These are phyloP conservation scores for Burhinus oedicnemus DNA, from an alignment of 2,113 vertebrate genomes.

Conservation along the genomic window DNA sequence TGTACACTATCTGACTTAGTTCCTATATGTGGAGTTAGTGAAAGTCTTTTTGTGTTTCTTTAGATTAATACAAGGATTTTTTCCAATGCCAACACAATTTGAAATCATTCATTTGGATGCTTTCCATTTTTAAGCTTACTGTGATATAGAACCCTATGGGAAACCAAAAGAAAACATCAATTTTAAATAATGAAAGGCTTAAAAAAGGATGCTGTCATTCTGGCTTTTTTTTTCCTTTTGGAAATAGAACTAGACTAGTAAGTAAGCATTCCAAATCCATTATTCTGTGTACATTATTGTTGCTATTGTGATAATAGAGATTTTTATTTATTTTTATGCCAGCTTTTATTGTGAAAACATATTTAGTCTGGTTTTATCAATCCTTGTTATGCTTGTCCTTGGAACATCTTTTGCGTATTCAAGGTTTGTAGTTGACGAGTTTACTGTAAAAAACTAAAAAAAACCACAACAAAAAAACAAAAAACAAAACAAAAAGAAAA, in stretches of 20 bases:
- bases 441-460: slow-evolving; percentile 84
- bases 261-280: slow-evolving; percentile 76
- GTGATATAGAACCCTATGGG: slow-evolving; percentile 71
- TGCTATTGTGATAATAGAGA: slow-evolving; percentile 83
- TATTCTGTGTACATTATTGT: slow-evolving; percentile 81
- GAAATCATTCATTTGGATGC: slow-evolving; percentile 62
- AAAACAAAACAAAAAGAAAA: slow-evolving; percentile 68
- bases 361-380: slow-evolving; percentile 79
- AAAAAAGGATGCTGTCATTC: slow-evolving; percentile 71
- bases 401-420: slow-evolving; percentile 87
- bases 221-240: slow-evolving; percentile 70
- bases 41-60: slow-evolving; percentile 80
- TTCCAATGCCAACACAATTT: slow-evolving; percentile 71
- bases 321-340: slow-evolving; percentile 88
- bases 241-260: slow-evolving; percentile 78
- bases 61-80: slow-evolving; percentile 76
- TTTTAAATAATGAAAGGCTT: slow-evolving; percentile 69
- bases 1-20: slow-evolving; percentile 76
- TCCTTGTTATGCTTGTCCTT: slow-evolving; percentile 87
- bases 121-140: slow-evolving; percentile 72
- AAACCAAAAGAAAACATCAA: slow-evolving; percentile 72
- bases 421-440: slow-evolving; percentile 92
- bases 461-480: slow-evolving; percentile 33
- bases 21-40: slow-evolving; percentile 78
- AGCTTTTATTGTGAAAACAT: slow-evolving; percentile 81